These are phyloP conservation scores for Bubalus kerabau DNA, from an alignment of 2,113 vertebrate species.

Conservation along the genomic window DNA sequence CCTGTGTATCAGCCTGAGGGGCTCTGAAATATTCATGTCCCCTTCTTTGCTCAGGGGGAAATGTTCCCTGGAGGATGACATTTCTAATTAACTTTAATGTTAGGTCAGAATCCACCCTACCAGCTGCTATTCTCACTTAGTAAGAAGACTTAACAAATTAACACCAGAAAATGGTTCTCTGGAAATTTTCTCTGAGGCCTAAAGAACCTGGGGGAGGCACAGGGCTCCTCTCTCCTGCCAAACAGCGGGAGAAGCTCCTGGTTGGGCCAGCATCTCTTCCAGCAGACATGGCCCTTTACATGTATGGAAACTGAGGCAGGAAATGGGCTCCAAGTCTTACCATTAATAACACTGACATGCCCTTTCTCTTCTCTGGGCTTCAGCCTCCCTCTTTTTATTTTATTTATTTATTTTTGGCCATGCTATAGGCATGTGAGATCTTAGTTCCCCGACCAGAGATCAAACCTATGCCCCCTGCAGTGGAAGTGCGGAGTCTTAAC, in stretches of 20 bases:
- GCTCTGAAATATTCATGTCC: constrained; percentile 44
- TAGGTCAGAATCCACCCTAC: constrained; percentile 55
- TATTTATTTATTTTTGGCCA: background rate
- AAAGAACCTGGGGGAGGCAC: background rate
- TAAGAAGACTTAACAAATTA: constrained; percentile 78
- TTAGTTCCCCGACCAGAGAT: background rate
- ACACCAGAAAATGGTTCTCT: constrained; percentile 52
- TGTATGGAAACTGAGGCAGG: background rate
- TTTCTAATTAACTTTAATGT: constrained; percentile 62
- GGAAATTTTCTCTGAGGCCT: constrained; percentile 67
- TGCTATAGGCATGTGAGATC: background rate
- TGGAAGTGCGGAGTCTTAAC: background rate
- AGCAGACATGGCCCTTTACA: background rate
- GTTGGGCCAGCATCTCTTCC: background rate
- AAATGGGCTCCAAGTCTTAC: background rate
- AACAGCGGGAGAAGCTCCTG: background rate
- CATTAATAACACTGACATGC: background rate
- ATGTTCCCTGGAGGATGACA: constrained; percentile 10
- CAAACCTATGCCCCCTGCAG: background rate
- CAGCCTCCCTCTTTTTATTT: background rate
- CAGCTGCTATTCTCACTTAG: constrained; percentile 55
- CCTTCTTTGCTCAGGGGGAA: background rate
- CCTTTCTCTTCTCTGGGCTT: background rate
- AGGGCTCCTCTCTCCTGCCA: background rate
- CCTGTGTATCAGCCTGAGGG: background rate